A percentile compares a stretch with the other conserved stretches of the same genome.
phyloP scores from a whole-genome alignment of 2,797 vertebrate species.

The Girardinus metallicus region DNA sequence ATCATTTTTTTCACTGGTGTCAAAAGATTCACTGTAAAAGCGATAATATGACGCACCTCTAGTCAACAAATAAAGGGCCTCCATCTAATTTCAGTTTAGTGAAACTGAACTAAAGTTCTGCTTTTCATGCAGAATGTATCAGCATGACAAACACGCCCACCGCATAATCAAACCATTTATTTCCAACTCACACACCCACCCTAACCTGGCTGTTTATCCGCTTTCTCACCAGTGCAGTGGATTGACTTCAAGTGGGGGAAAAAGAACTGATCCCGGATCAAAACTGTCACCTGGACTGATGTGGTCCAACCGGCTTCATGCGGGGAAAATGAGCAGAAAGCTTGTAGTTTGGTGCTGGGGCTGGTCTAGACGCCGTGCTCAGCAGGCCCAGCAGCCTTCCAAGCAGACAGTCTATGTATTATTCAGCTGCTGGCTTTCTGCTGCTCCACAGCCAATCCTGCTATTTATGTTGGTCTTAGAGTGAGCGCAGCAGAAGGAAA shows the following conservation, averaged over 20 bases:
- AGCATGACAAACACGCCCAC: constrained; percentile 22
- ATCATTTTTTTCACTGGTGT: no score
- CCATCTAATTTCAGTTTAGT: constrained; percentile 8
- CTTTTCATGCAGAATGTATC: constrained; percentile 6
- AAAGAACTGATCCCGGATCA: constrained; percentile 1
- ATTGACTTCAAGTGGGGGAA: constrained; percentile 13
- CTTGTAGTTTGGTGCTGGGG: constrained; percentile 13
- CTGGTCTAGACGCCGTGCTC: constrained; percentile 48
- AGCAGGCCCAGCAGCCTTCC: constrained; percentile 44
- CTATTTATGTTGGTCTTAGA: constrained; percentile 31
- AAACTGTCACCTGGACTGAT: constrained; percentile 31
- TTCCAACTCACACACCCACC: constrained; percentile 20
- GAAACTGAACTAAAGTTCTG: constrained; percentile 5
- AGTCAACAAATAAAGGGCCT: no score
- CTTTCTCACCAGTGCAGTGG: constrained; percentile 23
- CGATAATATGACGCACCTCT: no score
- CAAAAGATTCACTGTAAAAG: no score
- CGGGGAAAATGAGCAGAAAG: neutral
- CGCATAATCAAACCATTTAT: neutral
- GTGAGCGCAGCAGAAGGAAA: constrained; percentile 17
- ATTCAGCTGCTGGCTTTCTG: constrained; percentile 53
- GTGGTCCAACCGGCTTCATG: constrained; percentile 15
- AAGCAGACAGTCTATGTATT: constrained; percentile 60
- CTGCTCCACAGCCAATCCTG: constrained; percentile 40
- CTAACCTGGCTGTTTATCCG: constrained; percentile 15